These are phyloP conservation scores for Carabus problematicus DNA, from an alignment of 2,888 invertebrate genomes.

Conservation along the genomic window DNA sequence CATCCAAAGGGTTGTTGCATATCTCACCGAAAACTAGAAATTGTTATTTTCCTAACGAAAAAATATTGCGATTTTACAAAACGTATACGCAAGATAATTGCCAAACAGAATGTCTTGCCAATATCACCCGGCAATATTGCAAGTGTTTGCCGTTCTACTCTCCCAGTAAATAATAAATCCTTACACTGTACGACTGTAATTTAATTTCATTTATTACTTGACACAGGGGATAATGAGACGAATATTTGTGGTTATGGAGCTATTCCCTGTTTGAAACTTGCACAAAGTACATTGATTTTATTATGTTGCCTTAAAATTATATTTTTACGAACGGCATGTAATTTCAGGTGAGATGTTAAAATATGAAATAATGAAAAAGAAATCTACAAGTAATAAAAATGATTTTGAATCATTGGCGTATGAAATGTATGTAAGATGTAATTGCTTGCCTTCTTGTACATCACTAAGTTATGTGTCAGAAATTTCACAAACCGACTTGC, in stretches of 20 bases:
- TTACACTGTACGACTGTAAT: neutral
- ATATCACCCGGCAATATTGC: constrained; percentile 47
- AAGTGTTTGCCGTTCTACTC: constrained; percentile 49
- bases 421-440: constrained; percentile 19
- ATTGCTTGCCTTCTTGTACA: constrained; percentile 27
- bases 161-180: constrained; percentile 49
- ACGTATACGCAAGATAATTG: constrained; percentile 51
- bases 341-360: neutral
- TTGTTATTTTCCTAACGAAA: constrained; percentile 50
- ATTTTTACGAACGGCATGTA: no score
- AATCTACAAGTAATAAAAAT: constrained; percentile 1
- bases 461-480: constrained; percentile 11
- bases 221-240: constrained; percentile 62
- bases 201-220: neutral
- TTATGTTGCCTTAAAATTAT: no score
- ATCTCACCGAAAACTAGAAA: constrained; percentile 47
- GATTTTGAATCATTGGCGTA: neutral
- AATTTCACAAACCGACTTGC: constrained; percentile 14
- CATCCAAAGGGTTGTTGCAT: constrained; percentile 46
- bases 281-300: no score
- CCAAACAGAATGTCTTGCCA: constrained; percentile 49
- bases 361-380: constrained; percentile 18
- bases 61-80: constrained; percentile 47
- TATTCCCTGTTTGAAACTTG: constrained; percentile 60
- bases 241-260: constrained; percentile 64